Conservation (phyloP, 2,888 invertebrate genomes). For the Ornithoptera priamus region DNA sequence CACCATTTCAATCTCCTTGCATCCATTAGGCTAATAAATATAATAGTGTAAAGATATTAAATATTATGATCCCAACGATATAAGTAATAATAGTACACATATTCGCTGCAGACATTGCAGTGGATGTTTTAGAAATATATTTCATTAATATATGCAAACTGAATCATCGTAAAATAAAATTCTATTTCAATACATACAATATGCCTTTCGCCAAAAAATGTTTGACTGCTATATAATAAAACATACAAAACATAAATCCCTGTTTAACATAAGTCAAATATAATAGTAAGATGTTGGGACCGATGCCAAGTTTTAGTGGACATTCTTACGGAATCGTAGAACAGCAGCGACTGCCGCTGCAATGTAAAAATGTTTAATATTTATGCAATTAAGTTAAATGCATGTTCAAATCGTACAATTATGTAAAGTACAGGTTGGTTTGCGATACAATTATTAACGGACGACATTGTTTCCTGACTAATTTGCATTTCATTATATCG, state of each 20-base stretch:
- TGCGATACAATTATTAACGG: constrained; percentile 4
- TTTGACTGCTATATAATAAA: constrained; percentile 3
- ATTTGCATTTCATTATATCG: constrained; percentile 16
- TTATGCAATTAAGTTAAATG: constrained; percentile 23
- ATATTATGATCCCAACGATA: too few relatives aligned
- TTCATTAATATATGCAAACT: too few relatives aligned
- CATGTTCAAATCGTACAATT: constrained; percentile 23
- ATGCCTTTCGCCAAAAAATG: neutral
- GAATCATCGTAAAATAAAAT: too few relatives aligned
- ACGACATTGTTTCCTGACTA: constrained; percentile 14
- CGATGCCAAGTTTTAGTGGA: constrained; percentile 26
- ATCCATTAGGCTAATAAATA: too few relatives aligned
- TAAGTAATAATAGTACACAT: too few relatives aligned
- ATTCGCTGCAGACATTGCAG: too few relatives aligned
- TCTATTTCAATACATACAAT: neutral
- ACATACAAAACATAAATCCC: constrained; percentile 7
- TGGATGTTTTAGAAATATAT: too few relatives aligned
- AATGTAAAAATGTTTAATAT: constrained; percentile 19
- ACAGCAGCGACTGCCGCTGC: constrained; percentile 6
- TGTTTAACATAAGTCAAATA: constrained; percentile 24
- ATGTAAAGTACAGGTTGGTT: constrained; percentile 10
- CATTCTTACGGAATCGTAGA: constrained; percentile 3
- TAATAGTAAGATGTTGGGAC: constrained; percentile 20
- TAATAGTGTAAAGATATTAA: too few relatives aligned
- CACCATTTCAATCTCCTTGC: too few relatives aligned